Evolutionary conservation across 2,888 invertebrate species (phyloP).

Genomic region (Amiota communis): DNA sequence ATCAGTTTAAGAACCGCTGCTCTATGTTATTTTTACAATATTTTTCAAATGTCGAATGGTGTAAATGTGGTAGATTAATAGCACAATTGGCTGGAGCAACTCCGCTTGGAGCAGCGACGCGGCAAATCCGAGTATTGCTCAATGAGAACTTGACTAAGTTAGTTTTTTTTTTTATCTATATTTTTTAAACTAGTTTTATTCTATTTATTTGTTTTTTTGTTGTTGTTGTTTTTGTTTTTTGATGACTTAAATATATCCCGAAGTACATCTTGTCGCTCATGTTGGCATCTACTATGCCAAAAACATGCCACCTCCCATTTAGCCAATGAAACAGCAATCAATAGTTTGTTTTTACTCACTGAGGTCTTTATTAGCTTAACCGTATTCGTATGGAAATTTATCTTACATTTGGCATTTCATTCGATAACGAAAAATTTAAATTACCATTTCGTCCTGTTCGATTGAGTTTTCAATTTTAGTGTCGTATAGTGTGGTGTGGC

Average conservation of each 20-base stretch:
- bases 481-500: too few species aligned
- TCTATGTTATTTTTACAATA: too few species aligned
- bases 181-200: constrained; percentile 23
- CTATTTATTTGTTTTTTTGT: background rate
- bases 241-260: background rate
- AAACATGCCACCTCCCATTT: constrained; percentile 31
- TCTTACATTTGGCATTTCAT: constrained; percentile 49
- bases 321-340: background rate
- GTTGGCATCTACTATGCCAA: background rate
- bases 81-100: constrained; percentile 60
- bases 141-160: constrained; percentile 8
- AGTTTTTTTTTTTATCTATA: constrained; percentile 7
- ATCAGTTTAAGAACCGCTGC: too few species aligned
- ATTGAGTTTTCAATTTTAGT: constrained; percentile 3
- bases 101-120: constrained; percentile 50
- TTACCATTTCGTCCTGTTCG: background rate
- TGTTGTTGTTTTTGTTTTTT: background rate
- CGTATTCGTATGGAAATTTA: constrained; percentile 30
- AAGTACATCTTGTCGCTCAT: background rate
- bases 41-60: constrained; percentile 53
- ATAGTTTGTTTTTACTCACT: constrained; percentile 18
- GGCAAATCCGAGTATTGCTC: constrained; percentile 7
- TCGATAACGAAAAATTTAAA: constrained; percentile 43
- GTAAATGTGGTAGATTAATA: constrained; percentile 72
- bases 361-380: constrained; percentile 59